A percentile compares a stretch with the other conserved stretches of the same genome.
phyloP scores from a whole-genome alignment of 2,888 invertebrate genomes.

The Leistus spinibarbis region DNA sequence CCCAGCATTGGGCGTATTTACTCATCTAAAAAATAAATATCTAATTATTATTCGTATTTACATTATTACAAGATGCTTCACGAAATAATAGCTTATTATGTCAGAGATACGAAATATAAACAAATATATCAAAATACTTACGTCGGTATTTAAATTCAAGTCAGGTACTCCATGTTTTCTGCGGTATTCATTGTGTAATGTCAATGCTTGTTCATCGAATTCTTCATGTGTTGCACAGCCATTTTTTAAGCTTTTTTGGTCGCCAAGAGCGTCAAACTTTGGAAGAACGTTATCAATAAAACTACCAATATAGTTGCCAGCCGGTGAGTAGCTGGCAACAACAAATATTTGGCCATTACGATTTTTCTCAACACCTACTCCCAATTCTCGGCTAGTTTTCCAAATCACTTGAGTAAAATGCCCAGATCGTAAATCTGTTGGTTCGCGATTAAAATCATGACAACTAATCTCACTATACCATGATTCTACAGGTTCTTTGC shows the following conservation, averaged over 20 bases:
- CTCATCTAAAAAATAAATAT: conserved; percentile 58
- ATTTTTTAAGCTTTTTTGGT: conserved; percentile 44
- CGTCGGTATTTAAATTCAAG: conserved; percentile 60
- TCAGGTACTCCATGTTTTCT: conserved; percentile 64
- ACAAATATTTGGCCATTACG: conserved; percentile 80
- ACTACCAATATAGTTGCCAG: conserved; percentile 83
- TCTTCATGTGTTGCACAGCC: conserved; percentile 47
- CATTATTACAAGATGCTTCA: not conserved
- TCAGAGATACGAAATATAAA: not conserved
- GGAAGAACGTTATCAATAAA: conserved; percentile 77
- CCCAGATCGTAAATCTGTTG: conserved; percentile 66
- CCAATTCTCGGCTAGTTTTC: conserved; percentile 69
- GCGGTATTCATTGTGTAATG: conserved; percentile 67
- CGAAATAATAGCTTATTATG: too few species aligned
- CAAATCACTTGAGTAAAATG: conserved; percentile 78
- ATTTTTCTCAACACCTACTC: conserved; percentile 71
- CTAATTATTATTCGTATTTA: not conserved
- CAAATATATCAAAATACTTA: conserved; percentile 48
- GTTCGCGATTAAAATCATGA: conserved; percentile 68
- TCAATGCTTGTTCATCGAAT: conserved; percentile 60
- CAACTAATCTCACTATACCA: conserved; percentile 69
- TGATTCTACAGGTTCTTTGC: conserved; percentile 49
- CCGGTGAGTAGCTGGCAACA: conserved; percentile 89
- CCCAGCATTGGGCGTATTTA: conserved; percentile 73
- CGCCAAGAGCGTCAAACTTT: conserved; percentile 52